A percentile compares a stretch with the other conserved stretches of the same genome.
Conservation (phyloP, 2,888 invertebrate species). For the Rhorus exstirpatorius region DNA sequence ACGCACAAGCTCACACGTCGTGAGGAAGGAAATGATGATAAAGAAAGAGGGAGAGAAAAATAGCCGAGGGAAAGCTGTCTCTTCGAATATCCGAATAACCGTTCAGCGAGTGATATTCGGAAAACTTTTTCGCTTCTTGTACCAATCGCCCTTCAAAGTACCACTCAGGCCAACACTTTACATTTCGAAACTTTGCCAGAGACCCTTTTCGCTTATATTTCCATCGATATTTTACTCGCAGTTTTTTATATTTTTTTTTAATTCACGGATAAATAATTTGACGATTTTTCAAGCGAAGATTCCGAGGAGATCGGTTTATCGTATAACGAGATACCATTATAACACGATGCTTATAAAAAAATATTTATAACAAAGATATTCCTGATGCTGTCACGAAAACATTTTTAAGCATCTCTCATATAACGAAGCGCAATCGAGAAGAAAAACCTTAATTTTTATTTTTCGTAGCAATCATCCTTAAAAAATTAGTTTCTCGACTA, state of each 20-base stretch:
- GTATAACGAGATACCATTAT: too few relatives aligned
- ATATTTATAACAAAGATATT: too few relatives aligned
- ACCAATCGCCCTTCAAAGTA: slow-evolving; percentile 30
- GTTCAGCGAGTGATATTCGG: slow-evolving; percentile 34
- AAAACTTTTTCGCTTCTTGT: slow-evolving; percentile 39
- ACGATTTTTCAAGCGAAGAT: not conserved
- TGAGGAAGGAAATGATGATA: not conserved
- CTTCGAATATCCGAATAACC: slow-evolving; percentile 23
- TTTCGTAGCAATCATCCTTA: too few relatives aligned
- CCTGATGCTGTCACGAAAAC: too few relatives aligned
- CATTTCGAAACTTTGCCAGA: not conserved
- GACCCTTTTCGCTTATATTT: slow-evolving; percentile 35
- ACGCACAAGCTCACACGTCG: slow-evolving; percentile 31
- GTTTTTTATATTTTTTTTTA: slow-evolving; percentile 11
- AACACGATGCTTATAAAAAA: too few relatives aligned
- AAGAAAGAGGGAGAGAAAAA: slow-evolving; percentile 28
- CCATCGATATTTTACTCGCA: slow-evolving; percentile 25
- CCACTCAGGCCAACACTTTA: slow-evolving; percentile 10
- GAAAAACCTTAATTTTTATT: too few relatives aligned
- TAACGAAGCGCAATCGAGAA: too few relatives aligned
- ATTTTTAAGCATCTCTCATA: too few relatives aligned
- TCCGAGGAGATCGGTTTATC: not conserved
- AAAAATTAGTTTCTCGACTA: too few relatives aligned
- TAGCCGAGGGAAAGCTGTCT: slow-evolving; percentile 28
- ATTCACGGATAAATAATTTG: not conserved